Evolutionary conservation across 2,797 vertebrate genomes (phyloP).

Genomic region (Meda fulgida): DNA sequence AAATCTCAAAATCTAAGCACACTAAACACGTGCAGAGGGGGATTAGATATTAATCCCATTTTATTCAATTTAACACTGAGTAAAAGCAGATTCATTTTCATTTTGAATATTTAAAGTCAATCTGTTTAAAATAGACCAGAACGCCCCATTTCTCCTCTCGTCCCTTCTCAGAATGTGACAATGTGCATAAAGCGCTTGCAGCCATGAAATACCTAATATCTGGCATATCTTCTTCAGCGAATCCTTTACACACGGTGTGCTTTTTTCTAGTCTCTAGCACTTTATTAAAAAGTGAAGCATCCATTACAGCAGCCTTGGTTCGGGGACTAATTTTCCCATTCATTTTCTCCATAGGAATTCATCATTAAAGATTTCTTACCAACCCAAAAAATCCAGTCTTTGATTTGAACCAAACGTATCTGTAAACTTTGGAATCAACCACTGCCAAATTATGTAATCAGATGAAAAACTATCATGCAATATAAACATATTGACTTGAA

Average conservation of each 20-base stretch:
- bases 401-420: background rate
- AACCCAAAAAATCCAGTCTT: background rate
- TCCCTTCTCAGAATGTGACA: background rate
- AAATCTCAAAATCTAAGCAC: constrained; percentile 37
- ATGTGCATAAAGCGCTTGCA: background rate
- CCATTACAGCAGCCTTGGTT: background rate
- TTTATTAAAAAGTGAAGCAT: constrained; percentile 1
- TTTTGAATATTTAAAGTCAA: constrained; percentile 36
- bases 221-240: background rate
- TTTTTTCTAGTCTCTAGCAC: background rate
- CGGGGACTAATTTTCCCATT: background rate
- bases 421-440: background rate
- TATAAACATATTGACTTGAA: background rate
- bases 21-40: constrained; percentile 17
- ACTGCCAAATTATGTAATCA: background rate
- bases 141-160: constrained; percentile 7
- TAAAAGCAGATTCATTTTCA: constrained; percentile 37
- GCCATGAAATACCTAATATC: constrained; percentile 13
- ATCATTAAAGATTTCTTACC: background rate
- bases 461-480: background rate
- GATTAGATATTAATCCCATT: constrained; percentile 42
- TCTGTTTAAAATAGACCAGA: constrained; percentile 42
- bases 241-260: background rate
- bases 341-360: background rate
- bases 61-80: constrained; percentile 35